Percentiles rank a stretch among this genome's conserved stretches.
These are phyloP conservation scores for Haliclona indistincta DNA, from an alignment of 37 sponge, comb jelly and placozoan species.

Conservation along the genomic window DNA sequence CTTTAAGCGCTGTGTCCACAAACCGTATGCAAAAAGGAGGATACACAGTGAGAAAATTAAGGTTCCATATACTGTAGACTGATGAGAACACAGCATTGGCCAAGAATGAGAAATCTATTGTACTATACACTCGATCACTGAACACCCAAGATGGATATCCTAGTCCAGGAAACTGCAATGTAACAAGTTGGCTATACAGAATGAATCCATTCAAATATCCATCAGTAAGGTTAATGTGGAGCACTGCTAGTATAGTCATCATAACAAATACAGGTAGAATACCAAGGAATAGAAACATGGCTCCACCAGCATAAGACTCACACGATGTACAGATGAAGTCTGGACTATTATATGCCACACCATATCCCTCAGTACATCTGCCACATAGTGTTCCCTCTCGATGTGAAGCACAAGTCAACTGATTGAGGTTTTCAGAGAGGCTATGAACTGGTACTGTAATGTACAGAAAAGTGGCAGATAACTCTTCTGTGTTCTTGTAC, in stretches of 20 bases:
- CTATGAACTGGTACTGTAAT: too few relatives aligned
- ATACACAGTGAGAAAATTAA: conserved; percentile 4
- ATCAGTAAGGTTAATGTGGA: conserved; percentile 17
- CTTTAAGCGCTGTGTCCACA: conserved; percentile 1
- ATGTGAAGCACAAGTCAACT: too few relatives aligned
- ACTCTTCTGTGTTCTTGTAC: too few relatives aligned
- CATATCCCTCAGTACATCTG: not conserved
- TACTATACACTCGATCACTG: not conserved
- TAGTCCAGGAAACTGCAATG: not conserved
- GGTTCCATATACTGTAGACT: conserved; percentile 25
- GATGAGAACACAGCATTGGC: not conserved
- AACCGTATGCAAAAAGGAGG: not conserved
- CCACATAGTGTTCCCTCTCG: conserved; percentile 15
- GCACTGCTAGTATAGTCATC: conserved; percentile 1
- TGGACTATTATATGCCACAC: not conserved
- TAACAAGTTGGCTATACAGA: conserved; percentile 11
- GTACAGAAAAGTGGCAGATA: too few relatives aligned
- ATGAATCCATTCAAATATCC: conserved; percentile 23
- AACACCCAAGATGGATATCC: not conserved
- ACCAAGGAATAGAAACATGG: not conserved
- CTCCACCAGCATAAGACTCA: not conserved
- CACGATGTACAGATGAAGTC: not conserved
- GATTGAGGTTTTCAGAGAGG: too few relatives aligned
- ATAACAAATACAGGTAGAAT: conserved; percentile 11
- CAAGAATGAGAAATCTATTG: too few relatives aligned